These are phyloP conservation scores for Theropithecus gelada DNA, from an alignment of 2,113 vertebrate genomes.

Conservation along the genomic window DNA sequence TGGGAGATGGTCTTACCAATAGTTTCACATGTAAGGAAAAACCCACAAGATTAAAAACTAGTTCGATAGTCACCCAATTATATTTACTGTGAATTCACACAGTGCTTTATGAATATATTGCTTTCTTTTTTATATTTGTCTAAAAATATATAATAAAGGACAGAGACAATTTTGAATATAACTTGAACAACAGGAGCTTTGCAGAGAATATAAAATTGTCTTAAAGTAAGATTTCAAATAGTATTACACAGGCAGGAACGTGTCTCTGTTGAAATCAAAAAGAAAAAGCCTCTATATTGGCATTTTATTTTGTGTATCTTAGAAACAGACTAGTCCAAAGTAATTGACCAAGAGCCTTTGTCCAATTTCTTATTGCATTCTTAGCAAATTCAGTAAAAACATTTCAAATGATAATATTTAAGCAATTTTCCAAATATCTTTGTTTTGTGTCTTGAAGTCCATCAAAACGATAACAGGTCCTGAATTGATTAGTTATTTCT, in stretches of 20 bases:
- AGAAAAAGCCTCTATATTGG: neutral
- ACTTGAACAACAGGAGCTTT: neutral
- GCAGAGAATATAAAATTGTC: neutral
- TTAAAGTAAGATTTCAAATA: neutral
- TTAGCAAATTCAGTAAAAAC: neutral
- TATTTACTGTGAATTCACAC: neutral
- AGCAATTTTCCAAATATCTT: neutral
- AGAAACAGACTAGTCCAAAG: neutral
- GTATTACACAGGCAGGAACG: neutral
- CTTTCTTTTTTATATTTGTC: neutral
- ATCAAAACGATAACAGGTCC: neutral
- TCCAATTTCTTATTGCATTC: neutral
- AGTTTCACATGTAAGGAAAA: neutral
- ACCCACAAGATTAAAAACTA: constrained; percentile 7
- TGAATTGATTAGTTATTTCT: neutral
- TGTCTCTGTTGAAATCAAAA: neutral
- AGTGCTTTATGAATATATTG: neutral
- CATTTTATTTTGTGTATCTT: constrained; percentile 22
- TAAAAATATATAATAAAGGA: neutral
- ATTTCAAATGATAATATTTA: neutral
- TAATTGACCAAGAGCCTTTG: neutral
- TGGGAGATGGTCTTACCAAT: neutral
- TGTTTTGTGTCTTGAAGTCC: neutral
- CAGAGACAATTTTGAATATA: neutral
- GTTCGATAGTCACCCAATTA: neutral